Percentiles rank a stretch among this genome's conserved stretches.
phyloP scores from a whole-genome alignment of 2,113 vertebrate genomes.

The Plecotus auritus region DNA sequence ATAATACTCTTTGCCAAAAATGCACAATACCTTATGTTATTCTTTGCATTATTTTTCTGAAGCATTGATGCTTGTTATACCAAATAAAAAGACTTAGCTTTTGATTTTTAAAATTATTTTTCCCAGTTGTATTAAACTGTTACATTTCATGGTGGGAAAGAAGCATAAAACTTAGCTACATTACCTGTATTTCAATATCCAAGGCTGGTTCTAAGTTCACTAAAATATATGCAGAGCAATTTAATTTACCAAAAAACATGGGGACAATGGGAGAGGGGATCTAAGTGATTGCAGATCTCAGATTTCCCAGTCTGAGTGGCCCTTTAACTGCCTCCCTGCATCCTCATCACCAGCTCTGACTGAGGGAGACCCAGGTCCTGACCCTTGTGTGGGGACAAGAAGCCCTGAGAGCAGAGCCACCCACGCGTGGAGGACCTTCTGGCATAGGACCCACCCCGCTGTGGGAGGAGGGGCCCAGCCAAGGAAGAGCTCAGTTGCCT shows the following conservation, averaged over 20 bases:
- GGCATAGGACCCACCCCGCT: background rate
- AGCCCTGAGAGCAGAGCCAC: background rate
- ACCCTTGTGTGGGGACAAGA: background rate
- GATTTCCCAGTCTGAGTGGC: background rate
- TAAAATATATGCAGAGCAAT: background rate
- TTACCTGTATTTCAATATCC: background rate
- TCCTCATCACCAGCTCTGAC: background rate
- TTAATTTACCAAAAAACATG: background rate
- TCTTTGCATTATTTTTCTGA: conserved; percentile 13
- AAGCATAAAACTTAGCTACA: background rate
- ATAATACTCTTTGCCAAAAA: background rate
- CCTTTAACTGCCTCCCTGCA: background rate
- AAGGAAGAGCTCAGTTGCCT: background rate
- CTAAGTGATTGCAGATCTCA: background rate
- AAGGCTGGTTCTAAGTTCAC: background rate
- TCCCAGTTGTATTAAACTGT: background rate
- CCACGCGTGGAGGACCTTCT: background rate
- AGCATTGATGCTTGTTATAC: background rate
- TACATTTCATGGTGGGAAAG: background rate
- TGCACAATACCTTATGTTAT: background rate
- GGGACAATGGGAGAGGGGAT: background rate
- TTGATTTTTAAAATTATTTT: background rate
- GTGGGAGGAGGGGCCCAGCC: background rate
- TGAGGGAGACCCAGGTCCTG: background rate
- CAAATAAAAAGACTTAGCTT: background rate